Evolutionary conservation across 2,113 vertebrate species (phyloP).

Genomic region (Eretmochelys imbricata): DNA sequence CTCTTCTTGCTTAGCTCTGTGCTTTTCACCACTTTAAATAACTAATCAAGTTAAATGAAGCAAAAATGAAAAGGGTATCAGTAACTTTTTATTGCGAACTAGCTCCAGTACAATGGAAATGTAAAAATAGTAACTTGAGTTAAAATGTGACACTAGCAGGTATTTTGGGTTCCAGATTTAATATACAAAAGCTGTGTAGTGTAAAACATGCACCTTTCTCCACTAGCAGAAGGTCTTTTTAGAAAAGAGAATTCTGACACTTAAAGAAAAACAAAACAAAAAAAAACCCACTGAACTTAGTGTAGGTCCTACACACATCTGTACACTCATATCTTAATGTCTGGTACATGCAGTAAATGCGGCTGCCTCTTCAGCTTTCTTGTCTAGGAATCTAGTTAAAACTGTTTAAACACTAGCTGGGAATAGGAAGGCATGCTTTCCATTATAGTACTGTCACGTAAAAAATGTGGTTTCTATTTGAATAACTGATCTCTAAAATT

Average conservation of each 20-base stretch:
- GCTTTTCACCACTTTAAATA: slow-evolving; percentile 60
- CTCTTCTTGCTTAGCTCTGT: slow-evolving; percentile 24
- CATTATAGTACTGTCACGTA: not conserved
- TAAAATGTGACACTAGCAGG: slow-evolving; percentile 35
- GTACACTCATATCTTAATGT: not conserved
- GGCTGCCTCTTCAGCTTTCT: not conserved
- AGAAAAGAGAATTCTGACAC: not conserved
- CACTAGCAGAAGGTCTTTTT: not conserved
- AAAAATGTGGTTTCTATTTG: not conserved
- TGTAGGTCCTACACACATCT: not conserved
- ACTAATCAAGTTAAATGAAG: slow-evolving; percentile 11
- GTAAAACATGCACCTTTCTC: not conserved
- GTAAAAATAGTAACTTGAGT: not conserved
- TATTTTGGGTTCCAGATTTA: slow-evolving; percentile 3
- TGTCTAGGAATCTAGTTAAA: not conserved
- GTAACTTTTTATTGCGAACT: not conserved
- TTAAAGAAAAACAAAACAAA: too few species aligned
- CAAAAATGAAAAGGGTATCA: not conserved
- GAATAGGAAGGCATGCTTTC: not conserved
- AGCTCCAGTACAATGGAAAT: not conserved
- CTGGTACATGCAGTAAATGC: accelerated
- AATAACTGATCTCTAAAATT: not conserved
- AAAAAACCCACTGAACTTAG: not conserved
- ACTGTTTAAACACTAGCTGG: not conserved
- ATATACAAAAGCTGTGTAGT: not conserved